Percentiles rank a stretch among this genome's conserved stretches.
These are phyloP conservation scores for Calycopis cecrops DNA, from an alignment of 1,140 invertebrate species.

Conservation along the genomic window DNA sequence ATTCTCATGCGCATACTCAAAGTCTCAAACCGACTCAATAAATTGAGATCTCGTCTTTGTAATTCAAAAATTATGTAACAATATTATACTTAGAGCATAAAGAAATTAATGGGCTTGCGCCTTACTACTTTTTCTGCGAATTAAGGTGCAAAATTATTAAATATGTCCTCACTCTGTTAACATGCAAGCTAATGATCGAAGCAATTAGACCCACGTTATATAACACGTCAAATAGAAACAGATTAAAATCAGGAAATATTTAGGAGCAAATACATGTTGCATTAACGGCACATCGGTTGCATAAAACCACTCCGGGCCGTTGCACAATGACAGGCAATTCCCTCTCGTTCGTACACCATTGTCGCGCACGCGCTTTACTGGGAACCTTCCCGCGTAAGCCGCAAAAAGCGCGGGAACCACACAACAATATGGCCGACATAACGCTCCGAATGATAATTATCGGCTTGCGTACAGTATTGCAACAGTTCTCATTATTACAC, in stretches of 20 bases:
- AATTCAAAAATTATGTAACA: too few species aligned
- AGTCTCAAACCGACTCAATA: too few species aligned
- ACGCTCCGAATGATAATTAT: conserved; percentile 68
- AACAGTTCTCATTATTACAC: conserved; percentile 53
- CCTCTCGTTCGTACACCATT: conserved; percentile 65
- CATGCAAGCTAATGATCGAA: background rate
- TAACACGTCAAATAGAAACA: conserved; percentile 18
- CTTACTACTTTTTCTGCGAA: too few species aligned
- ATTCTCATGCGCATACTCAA: too few species aligned
- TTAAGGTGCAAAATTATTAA: too few species aligned
- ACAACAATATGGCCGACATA: conserved; percentile 64
- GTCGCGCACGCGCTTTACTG: conserved; percentile 66
- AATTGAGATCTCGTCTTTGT: too few species aligned
- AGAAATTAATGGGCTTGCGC: too few species aligned
- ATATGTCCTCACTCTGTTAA: too few species aligned
- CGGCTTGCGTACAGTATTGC: conserved; percentile 50
- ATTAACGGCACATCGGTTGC: conserved; percentile 67
- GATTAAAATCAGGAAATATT: conserved; percentile 35
- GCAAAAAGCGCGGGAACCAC: conserved; percentile 70
- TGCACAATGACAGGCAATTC: conserved; percentile 60
- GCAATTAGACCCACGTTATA: conserved; percentile 10
- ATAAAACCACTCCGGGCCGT: conserved; percentile 45
- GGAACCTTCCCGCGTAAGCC: conserved; percentile 70
- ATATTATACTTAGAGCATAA: too few species aligned
- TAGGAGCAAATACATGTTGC: conserved; percentile 39